phyloP scores from a whole-genome alignment of 2,113 vertebrate species.

The Mungos mungo region DNA sequence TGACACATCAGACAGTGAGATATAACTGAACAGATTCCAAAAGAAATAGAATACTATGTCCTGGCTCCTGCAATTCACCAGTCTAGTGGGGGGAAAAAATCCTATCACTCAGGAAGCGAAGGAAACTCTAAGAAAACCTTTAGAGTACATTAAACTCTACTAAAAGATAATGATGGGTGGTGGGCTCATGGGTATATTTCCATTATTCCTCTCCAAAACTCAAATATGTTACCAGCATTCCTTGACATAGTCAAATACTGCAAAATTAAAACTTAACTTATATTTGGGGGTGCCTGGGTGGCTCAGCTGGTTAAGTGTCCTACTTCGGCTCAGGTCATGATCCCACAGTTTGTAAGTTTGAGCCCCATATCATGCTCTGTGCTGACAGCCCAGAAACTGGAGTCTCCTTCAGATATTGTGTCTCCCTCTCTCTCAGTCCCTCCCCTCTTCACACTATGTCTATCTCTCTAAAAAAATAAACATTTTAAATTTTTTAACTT shows the following conservation, averaged over 20 bases:
- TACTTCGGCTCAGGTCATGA: too few relatives aligned
- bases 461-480: too few relatives aligned
- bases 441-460: too few relatives aligned
- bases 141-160: neutral
- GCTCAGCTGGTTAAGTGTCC: too few relatives aligned
- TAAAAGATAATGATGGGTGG: neutral
- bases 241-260: neutral
- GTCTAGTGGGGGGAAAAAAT: neutral
- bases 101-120: neutral
- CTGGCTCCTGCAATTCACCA: neutral
- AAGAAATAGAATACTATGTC: neutral
- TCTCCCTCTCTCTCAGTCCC: too few relatives aligned
- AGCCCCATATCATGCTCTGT: too few relatives aligned
- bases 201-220: neutral
- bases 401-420: too few relatives aligned
- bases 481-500: too few relatives aligned
- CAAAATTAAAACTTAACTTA: neutral
- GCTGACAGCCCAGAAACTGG: too few relatives aligned
- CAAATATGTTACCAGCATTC: neutral
- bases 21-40: neutral
- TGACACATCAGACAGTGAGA: neutral
- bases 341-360: too few relatives aligned
- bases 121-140: constrained; percentile 18
- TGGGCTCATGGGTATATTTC: neutral
- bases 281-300: neutral